Percentiles rank a stretch among this genome's conserved stretches.
Evolutionary conservation across 2,113 vertebrate genomes (phyloP).

Genomic region (Chroicocephalus ridibundus): DNA sequence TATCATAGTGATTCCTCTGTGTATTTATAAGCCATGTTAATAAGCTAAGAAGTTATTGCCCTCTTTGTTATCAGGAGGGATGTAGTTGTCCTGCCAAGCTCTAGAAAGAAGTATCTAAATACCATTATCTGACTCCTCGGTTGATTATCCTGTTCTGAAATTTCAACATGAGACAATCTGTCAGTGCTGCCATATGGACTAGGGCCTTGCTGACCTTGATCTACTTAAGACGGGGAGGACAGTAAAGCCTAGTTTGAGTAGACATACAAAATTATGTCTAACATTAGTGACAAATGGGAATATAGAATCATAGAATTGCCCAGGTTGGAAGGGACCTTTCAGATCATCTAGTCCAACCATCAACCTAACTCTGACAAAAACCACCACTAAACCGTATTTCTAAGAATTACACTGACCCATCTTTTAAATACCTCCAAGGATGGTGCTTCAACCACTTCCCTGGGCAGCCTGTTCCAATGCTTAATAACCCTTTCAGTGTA

Average conservation of each 20-base stretch:
- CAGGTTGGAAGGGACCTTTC: too few species aligned
- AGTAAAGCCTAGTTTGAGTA: neutral
- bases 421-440: too few species aligned
- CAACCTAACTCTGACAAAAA: too few species aligned
- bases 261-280: neutral
- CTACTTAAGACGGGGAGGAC: rapidly evolving
- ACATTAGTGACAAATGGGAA: neutral
- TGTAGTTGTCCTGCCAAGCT: neutral
- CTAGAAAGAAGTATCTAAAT: neutral
- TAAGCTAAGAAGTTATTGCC: neutral
- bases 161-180: neutral
- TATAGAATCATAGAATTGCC: neutral
- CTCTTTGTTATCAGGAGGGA: neutral
- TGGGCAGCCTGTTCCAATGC: too few species aligned
- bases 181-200: neutral
- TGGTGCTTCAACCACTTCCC: too few species aligned
- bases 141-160: neutral
- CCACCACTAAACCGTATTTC: too few species aligned
- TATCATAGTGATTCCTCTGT: neutral
- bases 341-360: too few species aligned
- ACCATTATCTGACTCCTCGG: neutral
- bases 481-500: too few species aligned
- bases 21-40: neutral
- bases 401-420: too few species aligned
- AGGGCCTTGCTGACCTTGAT: neutral